Evolutionary conservation across 1,140 invertebrate genomes (phyloP), one percentile per base, ranked within the genome.

Genomic region (Maniola jurtina): DNA sequence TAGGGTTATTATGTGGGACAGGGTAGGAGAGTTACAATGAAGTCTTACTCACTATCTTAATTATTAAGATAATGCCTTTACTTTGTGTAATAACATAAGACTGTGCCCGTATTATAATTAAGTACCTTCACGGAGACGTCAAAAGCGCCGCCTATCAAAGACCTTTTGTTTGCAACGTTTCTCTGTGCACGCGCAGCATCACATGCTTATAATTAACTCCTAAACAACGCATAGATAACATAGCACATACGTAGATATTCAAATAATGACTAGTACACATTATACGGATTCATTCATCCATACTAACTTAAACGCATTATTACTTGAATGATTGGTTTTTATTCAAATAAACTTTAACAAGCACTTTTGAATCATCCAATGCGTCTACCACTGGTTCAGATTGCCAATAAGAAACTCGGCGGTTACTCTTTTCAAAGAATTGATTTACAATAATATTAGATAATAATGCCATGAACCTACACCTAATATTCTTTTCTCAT

Each of bases 101-200:
- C 52, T 59, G 47, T 67, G 33, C 25, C 52, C 33, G 50, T 72
- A 72, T 72, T 71, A 64, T 79, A 72, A 82, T 82, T 80, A 75
- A 64, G 25, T 25, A 25, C 25, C 25, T 25, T 25, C 25, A 62
- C 42, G 40, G 67, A 71, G 58, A 47, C 55, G 67, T 80, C 84
- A 85, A 88, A 87, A 80, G 78, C 60, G 55, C 76, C 83, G 83
- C 80, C 57, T 64, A 62, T 75, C 77, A 73, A 85, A 87, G 81
- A 63, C 35, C 72, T 73, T 71, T 87, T 87, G 86, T 89, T 61
- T 59, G 64, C 36, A 45, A 48, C 38, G 35, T 8, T 36, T 48
- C 33, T 55, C 68, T 61, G 70, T 80, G 80, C 78, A 70, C 33
- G 52, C 68, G 65, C 74, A 47, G 72, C 72, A 77, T 57, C 74